Evolutionary conservation across 2,113 vertebrate genomes (phyloP).

Genomic region (Acanthisitta chloris): DNA sequence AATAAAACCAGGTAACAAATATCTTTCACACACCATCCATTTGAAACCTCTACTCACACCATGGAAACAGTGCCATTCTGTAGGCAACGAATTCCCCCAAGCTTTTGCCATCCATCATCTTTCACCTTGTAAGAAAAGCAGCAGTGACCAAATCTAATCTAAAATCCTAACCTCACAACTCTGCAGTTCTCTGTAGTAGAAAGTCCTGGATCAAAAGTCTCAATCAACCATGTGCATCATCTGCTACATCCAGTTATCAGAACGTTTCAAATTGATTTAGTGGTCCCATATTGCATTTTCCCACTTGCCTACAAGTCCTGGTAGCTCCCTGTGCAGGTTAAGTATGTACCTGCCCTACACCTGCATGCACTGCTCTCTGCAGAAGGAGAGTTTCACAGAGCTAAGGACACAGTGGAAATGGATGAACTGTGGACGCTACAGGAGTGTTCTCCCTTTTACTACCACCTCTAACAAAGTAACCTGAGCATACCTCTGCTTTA

Average conservation of each 20-base stretch:
- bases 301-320: background rate
- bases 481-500: background rate
- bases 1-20: background rate
- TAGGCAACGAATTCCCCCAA: background rate
- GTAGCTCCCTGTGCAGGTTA: background rate
- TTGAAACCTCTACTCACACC: background rate
- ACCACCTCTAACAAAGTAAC: background rate
- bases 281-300: background rate
- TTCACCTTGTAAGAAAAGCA: background rate
- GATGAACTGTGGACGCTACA: background rate
- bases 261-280: background rate
- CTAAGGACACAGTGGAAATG: background rate
- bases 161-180: background rate
- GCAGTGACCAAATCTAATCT: background rate
- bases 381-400: background rate
- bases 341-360: background rate
- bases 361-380: background rate
- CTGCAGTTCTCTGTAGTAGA: background rate
- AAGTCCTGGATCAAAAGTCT: background rate
- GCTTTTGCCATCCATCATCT: background rate
- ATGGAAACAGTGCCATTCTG: background rate
- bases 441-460: background rate
- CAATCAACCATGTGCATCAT: background rate
- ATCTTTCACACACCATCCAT: background rate
- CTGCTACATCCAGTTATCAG: background rate